Evolutionary conservation across 2,797 vertebrate species (phyloP).

Genomic region (Trachops cirrhosus): DNA sequence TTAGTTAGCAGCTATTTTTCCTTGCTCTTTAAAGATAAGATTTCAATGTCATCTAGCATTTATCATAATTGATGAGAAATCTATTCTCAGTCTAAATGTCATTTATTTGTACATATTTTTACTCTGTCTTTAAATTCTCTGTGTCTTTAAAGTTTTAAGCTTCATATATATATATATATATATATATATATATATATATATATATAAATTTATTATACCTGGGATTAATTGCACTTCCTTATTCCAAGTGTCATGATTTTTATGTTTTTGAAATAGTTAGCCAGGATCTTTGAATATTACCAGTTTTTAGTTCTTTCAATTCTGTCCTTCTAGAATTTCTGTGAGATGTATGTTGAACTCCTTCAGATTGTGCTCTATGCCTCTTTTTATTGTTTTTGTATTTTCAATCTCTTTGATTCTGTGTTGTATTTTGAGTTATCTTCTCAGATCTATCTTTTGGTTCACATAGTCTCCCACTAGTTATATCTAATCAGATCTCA

Average conservation of each 20-base stretch:
- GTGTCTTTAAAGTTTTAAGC: not conserved
- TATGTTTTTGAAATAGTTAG: not conserved
- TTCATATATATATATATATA: not conserved
- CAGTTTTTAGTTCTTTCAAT: not conserved
- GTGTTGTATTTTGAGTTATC: not conserved
- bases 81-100: not conserved
- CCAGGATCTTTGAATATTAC: not conserved
- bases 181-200: not conserved
- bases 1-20: slow-evolving; percentile 25
- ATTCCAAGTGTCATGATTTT: not conserved
- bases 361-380: not conserved
- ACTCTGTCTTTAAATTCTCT: not conserved
- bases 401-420: not conserved
- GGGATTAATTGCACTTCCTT: not conserved
- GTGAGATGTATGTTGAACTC: not conserved
- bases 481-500: not conserved
- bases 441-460: not conserved
- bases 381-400: not conserved
- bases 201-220: not conserved
- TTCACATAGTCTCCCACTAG: not conserved
- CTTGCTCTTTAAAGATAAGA: not conserved
- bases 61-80: not conserved
- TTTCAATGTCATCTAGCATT: not conserved
- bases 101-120: slow-evolving; percentile 1
- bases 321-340: not conserved